These are phyloP conservation scores for Cryptomyrus ogoouensis DNA, from an alignment of 2,113 vertebrate genomes.

Conservation along the genomic window DNA sequence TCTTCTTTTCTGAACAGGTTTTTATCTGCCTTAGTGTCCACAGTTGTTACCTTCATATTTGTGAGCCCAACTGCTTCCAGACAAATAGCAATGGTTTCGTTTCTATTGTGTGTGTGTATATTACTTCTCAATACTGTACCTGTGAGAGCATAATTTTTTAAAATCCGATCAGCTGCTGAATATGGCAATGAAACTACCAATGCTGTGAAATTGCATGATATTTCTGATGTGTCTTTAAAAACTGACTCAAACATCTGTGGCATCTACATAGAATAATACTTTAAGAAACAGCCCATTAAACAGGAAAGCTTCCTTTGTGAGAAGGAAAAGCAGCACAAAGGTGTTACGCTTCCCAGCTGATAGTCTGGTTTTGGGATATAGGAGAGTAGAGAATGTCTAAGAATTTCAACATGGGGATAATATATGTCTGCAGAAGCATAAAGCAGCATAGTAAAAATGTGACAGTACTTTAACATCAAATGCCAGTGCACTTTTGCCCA, in stretches of 20 bases:
- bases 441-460: neutral
- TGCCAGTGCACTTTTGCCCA: neutral
- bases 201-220: constrained; percentile 38
- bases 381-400: neutral
- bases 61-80: constrained; percentile 44
- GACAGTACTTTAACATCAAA: neutral
- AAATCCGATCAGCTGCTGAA: constrained; percentile 48
- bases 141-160: constrained; percentile 39
- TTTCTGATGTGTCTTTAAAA: constrained; percentile 15
- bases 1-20: constrained; percentile 6
- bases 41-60: constrained; percentile 15
- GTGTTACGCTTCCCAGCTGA: neutral
- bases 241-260: constrained; percentile 6
- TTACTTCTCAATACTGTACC: constrained; percentile 53
- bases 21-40: constrained; percentile 17
- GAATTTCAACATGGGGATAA: neutral
- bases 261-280: neutral
- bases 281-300: neutral
- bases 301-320: neutral
- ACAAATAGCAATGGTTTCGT: constrained; percentile 41
- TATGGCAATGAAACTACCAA: constrained; percentile 44
- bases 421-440: neutral
- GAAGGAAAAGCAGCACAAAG: neutral
- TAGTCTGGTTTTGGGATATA: neutral
- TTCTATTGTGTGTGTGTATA: constrained; percentile 48